Conservation (phyloP, 1,140 invertebrate species). For the Formica exsecta region DNA sequence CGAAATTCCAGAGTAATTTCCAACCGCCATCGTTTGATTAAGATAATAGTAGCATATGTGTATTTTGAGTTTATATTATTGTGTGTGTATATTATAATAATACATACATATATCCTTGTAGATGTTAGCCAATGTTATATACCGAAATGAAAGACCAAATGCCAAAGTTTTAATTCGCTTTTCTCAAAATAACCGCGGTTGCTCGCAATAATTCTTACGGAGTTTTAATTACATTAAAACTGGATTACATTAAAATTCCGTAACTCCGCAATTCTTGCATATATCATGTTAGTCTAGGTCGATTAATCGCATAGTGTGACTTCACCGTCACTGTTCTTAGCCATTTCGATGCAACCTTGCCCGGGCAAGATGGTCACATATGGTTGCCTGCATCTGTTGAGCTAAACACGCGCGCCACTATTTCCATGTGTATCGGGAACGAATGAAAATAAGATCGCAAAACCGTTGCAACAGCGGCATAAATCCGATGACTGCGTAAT, state of each 20-base stretch:
- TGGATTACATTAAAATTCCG: neutral
- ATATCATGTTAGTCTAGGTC: constrained; percentile 30
- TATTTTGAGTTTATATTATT: too few relatives aligned
- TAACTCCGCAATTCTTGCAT: neutral
- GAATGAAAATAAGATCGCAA: constrained; percentile 40
- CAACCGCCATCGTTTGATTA: neutral
- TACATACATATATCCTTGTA: neutral
- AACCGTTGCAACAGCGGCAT: neutral
- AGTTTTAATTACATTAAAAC: constrained; percentile 28
- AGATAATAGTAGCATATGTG: constrained; percentile 1
- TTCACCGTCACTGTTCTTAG: constrained; percentile 58
- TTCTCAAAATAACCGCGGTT: constrained; percentile 23
- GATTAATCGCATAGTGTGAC: constrained; percentile 52
- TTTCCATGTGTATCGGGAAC: constrained; percentile 41
- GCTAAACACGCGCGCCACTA: constrained; percentile 54
- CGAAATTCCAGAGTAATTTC: neutral
- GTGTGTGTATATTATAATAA: neutral
- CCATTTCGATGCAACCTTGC: constrained; percentile 78
- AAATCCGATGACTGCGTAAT: neutral
- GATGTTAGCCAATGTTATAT: constrained; percentile 7
- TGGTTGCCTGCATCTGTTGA: constrained; percentile 74
- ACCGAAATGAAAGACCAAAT: neutral
- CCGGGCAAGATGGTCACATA: constrained; percentile 74
- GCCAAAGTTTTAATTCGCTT: constrained; percentile 5
- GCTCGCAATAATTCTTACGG: neutral